A percentile compares a stretch with the other conserved stretches of the same genome.
Conservation (phyloP, 2,113 vertebrate species). For the Tragelaphus scriptus region DNA sequence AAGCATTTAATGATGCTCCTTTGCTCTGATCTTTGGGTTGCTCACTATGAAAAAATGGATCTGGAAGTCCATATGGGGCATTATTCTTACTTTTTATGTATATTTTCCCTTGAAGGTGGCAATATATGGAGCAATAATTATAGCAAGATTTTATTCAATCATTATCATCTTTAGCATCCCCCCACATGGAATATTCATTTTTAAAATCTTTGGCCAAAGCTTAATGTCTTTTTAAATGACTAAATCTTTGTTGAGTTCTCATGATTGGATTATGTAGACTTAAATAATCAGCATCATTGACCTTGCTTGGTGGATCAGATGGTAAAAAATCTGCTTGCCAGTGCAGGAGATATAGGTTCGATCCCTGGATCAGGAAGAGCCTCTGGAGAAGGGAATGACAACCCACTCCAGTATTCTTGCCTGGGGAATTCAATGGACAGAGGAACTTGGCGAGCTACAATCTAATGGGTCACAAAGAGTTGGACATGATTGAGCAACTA, state of each 20-base stretch:
- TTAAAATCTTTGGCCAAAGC: conserved; percentile 22
- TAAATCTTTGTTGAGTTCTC: conserved; percentile 45
- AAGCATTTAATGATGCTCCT: neutral
- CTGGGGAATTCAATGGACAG: neutral
- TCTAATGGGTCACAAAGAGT: neutral
- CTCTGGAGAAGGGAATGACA: neutral
- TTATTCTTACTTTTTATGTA: conserved; percentile 35
- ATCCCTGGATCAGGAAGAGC: neutral
- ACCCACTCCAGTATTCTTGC: neutral
- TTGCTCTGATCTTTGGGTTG: neutral
- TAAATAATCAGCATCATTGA: conserved; percentile 12
- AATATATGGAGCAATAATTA: conserved; percentile 67
- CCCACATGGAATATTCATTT: conserved; percentile 54
- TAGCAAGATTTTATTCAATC: conserved; percentile 51
- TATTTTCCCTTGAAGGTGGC: conserved; percentile 51
- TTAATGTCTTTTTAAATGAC: conserved; percentile 49
- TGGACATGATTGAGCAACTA: neutral
- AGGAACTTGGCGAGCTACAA: neutral
- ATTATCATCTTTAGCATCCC: conserved; percentile 30
- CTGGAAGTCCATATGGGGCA: conserved; percentile 15
- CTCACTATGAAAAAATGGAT: conserved; percentile 53
- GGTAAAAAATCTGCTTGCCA: neutral
- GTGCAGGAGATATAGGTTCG: neutral
- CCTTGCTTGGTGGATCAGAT: neutral
- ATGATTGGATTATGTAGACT: neutral